Percentiles rank a stretch among this genome's conserved stretches.
Conservation (phyloP, 2,113 vertebrate species). For the Pseudorasbora parva region DNA sequence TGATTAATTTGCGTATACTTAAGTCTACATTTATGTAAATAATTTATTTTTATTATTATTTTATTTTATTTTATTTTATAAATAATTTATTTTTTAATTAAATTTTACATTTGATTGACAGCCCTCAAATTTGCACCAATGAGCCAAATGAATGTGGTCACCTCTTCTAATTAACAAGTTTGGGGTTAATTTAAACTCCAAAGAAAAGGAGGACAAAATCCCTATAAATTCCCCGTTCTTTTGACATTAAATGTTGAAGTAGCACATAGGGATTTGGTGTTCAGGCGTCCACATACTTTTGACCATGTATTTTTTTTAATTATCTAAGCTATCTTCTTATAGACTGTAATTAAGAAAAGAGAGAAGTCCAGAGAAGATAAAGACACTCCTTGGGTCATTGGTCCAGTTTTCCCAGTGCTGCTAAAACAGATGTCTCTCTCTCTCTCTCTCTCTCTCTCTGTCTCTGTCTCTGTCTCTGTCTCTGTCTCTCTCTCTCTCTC, state of each 20-base stretch:
- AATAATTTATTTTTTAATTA: not conserved
- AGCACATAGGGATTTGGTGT: not conserved
- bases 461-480: too few relatives aligned
- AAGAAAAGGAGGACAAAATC: not conserved
- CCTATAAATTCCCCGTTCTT: not conserved
- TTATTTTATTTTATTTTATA: too few relatives aligned
- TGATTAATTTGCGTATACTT: not conserved
- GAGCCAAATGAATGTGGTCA: too few relatives aligned
- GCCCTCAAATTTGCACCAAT: not conserved
- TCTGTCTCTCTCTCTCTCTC: too few relatives aligned
- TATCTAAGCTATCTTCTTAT: not conserved
- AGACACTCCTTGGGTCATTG: slow-evolving; percentile 31
- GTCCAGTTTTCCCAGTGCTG: slow-evolving; percentile 35
- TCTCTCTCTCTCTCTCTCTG: not conserved
- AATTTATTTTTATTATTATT: not conserved
- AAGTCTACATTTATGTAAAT: too few relatives aligned
- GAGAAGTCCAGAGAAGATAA: slow-evolving; percentile 24
- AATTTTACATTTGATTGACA: not conserved
- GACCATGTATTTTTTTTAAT: not conserved
- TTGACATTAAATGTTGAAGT: not conserved
- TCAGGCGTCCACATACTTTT: not conserved
- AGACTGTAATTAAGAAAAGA: slow-evolving; percentile 11
- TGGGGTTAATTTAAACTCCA: not conserved
- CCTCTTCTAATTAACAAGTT: not conserved
- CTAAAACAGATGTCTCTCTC: slow-evolving; percentile 34